Evolutionary conservation across 2,888 invertebrate genomes (phyloP), one percentile per base, ranked within the genome.

Genomic region (Lomographa bimaculata): DNA sequence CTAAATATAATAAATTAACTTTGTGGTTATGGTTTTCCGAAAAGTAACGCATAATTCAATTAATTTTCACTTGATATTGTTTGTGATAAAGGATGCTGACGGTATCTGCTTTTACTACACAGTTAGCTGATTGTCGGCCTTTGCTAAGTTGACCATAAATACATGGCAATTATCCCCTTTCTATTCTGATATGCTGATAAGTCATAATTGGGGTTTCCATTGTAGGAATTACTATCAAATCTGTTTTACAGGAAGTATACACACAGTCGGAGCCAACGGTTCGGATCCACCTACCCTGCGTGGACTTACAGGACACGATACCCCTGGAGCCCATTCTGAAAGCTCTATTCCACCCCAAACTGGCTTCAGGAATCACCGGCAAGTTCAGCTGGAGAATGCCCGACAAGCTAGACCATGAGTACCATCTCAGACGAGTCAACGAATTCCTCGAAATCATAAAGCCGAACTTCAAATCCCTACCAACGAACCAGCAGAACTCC

Each of bases 331-430:
- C 78, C 1, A 72, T 79, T 9, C 65, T 78, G 3, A 63, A 71
- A 21, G 62, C 62, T n/a, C 67, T 87, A 1, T 81, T 82, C 62
- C 61, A 75, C 38, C 78, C 82, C 0, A 71, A 68, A 12, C 57
- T 79, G 10, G 67, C 68, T 0, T 64, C 70, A n/a, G 79, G 78
- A 3, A 75, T 81, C 44, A 73, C 75, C 0, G 80, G 79, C 2
- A 77, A 76, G 46, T 77, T 75, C 58, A 70, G 71, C 7, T 90
- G 86, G 84, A 64, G 73, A 43, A 53, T 78, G 6, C 90, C 91
- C 1, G 78, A 89, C 21, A 70, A 75, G 35, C 39, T 91, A 0
- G 78, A 90, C 57, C 90, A 91, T 46, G 84, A 84, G 6, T 61
- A 66, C 26, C 90, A 90, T 29, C 41, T 90, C 6, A 58, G 73